These are phyloP conservation scores for Plotosus lineatus DNA, from an alignment of 2,113 vertebrate species.

Conservation along the genomic window DNA sequence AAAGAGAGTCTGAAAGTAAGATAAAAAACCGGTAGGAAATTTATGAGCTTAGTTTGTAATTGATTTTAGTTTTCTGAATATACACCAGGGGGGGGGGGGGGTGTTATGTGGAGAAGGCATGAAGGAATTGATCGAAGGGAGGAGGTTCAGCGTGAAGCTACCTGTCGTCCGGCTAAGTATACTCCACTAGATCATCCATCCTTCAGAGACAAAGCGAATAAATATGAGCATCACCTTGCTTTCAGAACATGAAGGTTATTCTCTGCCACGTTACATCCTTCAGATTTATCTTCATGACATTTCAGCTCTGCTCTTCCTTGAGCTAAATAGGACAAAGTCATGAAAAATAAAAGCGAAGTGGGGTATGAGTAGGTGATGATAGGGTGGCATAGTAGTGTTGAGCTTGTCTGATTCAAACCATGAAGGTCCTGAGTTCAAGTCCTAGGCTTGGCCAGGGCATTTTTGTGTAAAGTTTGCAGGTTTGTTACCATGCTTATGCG, in stretches of 20 bases:
- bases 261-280: constrained; percentile 43
- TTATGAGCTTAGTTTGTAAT: constrained; percentile 64
- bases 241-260: constrained; percentile 45
- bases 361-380: too few species aligned
- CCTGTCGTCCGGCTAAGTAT: constrained; percentile 52
- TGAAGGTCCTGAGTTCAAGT: too few species aligned
- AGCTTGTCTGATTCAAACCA: too few species aligned
- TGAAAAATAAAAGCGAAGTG: too few species aligned
- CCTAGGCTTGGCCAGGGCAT: too few species aligned
- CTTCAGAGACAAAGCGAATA: constrained; percentile 38
- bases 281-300: constrained; percentile 24
- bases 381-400: too few species aligned
- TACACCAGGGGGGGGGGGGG: not conserved
- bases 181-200: constrained; percentile 20
- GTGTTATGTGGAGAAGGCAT: not conserved
- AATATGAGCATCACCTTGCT: constrained; percentile 48
- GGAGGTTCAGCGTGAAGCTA: not conserved
- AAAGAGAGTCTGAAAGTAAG: constrained; percentile 60
- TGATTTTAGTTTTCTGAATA: not conserved
- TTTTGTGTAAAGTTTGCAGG: too few species aligned
- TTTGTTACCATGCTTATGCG: too few species aligned
- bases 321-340: constrained; percentile 13
- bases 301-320: constrained; percentile 14
- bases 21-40: constrained; percentile 68
- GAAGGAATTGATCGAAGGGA: not conserved